Evolutionary conservation across 1,140 invertebrate genomes (phyloP), one percentile per base, ranked within the genome.

Genomic region (Centruroides sculpturatus): DNA sequence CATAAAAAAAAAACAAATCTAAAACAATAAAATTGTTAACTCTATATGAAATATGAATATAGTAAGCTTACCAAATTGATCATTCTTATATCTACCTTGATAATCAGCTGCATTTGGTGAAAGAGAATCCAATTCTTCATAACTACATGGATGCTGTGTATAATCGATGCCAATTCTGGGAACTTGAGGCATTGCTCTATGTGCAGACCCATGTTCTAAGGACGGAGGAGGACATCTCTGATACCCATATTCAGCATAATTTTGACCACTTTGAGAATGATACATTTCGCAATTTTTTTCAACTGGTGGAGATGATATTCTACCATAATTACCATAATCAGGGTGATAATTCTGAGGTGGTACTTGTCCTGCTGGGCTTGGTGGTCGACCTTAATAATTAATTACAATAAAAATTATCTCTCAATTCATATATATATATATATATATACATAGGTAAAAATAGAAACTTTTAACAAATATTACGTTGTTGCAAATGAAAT

Each of bases 71-170:
- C 41, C 41, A 41, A 6, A 41, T 8, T 41, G 41, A 41, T 41
- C 41, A 41, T 41, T 5, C 8, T 41, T 41, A 41, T 41, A 41
- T 41, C 41, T 41, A 6, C 8, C 41, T 41, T 41, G 41, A 41
- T 41, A 41, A 41, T 41, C 41, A 41, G 41, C 41, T 6, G 41
- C 8, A 41, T 41, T 41, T 41, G 41, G 41, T 41, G 41, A 41
- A 41, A 41, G 5, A 6, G 41, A 73, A 67, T 82, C 82, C 68
- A 84, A 74, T 69, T 83, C 82, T 71, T 83, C 81, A 73, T 83
- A 83, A 52, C 81, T 81, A 50, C 79, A 71, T 36, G 80, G 77
- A 35, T 80, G 77, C 63, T 78, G 79, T 9, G 76, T 71, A 47
- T 80, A 80, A 69, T 80, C 78, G 78, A 65, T 5, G 65, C 47